These are phyloP conservation scores for Bubo scandiacus DNA, from an alignment of 2,113 vertebrate species.

Conservation along the genomic window DNA sequence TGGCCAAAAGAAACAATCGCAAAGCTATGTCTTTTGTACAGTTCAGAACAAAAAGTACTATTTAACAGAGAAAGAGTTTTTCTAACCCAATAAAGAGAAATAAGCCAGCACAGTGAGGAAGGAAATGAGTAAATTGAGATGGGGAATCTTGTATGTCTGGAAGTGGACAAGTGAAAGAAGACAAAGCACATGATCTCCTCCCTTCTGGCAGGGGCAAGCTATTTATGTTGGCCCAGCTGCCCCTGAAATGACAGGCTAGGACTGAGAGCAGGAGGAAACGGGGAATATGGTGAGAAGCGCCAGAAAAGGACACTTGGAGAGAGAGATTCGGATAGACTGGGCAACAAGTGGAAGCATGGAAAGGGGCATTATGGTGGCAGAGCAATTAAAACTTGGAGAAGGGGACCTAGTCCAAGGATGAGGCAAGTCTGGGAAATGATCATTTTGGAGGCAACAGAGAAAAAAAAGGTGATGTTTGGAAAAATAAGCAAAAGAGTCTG, in stretches of 20 bases:
- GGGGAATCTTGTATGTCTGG: neutral
- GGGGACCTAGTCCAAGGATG: neutral
- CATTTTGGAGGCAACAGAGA: neutral
- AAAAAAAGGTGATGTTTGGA: neutral
- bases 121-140: neutral
- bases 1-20: neutral
- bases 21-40: neutral
- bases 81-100: neutral
- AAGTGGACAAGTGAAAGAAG: neutral
- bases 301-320: neutral
- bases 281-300: neutral
- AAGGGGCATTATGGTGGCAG: neutral
- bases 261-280: neutral
- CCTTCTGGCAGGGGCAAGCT: neutral
- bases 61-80: neutral
- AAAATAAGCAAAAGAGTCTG: neutral
- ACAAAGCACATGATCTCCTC: conserved; percentile 2
- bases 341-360: neutral
- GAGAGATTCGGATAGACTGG: neutral
- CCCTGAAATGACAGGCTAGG: neutral
- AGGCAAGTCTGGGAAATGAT: neutral
- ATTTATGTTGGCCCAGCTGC: neutral
- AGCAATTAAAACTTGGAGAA: neutral
- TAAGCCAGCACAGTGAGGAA: neutral
- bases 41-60: neutral